Conservation (phyloP, 2,888 invertebrate species). For the Bombyx huttoni region DNA sequence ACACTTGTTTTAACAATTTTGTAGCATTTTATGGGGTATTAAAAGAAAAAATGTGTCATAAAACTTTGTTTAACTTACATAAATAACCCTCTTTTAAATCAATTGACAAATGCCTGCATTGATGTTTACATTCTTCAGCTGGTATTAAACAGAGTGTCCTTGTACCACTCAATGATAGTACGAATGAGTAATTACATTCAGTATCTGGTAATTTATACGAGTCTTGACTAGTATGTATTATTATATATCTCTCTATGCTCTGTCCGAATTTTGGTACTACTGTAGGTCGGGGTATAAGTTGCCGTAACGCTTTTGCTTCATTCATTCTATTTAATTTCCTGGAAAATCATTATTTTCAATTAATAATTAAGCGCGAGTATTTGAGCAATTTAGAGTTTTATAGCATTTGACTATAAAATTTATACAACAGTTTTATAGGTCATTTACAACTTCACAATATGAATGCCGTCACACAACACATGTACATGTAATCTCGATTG, state of each 20-base stretch:
- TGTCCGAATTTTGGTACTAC: constrained; percentile 82
- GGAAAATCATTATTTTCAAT: constrained; percentile 12
- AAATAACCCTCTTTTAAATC: constrained; percentile 80
- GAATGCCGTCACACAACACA: too few relatives aligned
- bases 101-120: constrained; percentile 80
- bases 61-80: constrained; percentile 71
- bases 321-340: constrained; percentile 87
- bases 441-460: too few relatives aligned
- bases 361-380: neutral
- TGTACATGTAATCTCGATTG: too few relatives aligned
- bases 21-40: neutral
- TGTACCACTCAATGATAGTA: constrained; percentile 80
- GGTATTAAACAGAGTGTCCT: constrained; percentile 81
- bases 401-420: too few relatives aligned
- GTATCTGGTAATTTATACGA: constrained; percentile 82
- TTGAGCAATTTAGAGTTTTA: too few relatives aligned
- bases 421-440: too few relatives aligned
- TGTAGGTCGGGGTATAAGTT: constrained; percentile 79
- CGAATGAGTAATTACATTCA: constrained; percentile 85
- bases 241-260: constrained; percentile 82
- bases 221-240: constrained; percentile 79
- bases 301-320: constrained; percentile 79
- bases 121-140: constrained; percentile 80
- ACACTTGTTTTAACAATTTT: neutral
- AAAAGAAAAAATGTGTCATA: too few relatives aligned